Percentiles rank a stretch among this genome's conserved stretches.
phyloP scores from a whole-genome alignment of 2,113 vertebrate genomes.

The Salvelinus namaycush region DNA sequence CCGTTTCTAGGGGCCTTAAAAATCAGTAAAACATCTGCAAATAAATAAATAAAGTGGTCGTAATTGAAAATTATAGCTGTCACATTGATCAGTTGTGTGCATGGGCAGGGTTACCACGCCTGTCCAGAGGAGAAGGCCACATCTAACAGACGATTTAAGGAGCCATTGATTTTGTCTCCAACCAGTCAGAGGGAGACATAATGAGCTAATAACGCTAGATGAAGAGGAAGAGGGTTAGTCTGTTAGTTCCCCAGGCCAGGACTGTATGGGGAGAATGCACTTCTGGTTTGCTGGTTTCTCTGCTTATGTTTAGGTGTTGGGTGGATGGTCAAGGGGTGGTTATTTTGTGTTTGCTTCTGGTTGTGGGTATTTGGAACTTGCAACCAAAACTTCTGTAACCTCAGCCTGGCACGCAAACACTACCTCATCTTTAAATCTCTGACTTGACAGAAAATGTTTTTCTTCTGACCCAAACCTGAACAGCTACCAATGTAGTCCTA shows the following conservation, averaged over 20 bases:
- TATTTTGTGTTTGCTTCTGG: too few species aligned
- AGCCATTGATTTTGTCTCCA: conserved; percentile 56
- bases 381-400: too few species aligned
- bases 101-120: conserved; percentile 34
- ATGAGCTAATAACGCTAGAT: conserved; percentile 21
- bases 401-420: too few species aligned
- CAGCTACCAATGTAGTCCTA: neutral
- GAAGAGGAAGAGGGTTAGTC: too few species aligned
- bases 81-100: conserved; percentile 48
- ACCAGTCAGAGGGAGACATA: conserved; percentile 37
- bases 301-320: too few species aligned
- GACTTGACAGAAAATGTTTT: too few species aligned
- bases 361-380: too few species aligned
- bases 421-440: too few species aligned
- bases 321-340: too few species aligned
- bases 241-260: too few species aligned
- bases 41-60: conserved; percentile 22
- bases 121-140: conserved; percentile 43
- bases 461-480: neutral
- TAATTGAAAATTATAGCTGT: conserved; percentile 20
- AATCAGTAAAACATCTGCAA: conserved; percentile 33
- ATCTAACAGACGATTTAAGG: conserved; percentile 49
- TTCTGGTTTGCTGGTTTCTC: too few species aligned
- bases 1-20: conserved; percentile 18
- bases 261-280: too few species aligned